Percentiles rank a stretch among this genome's conserved stretches.
phyloP scores from a whole-genome alignment of 2,797 vertebrate species.

The Podarcis siculus region DNA sequence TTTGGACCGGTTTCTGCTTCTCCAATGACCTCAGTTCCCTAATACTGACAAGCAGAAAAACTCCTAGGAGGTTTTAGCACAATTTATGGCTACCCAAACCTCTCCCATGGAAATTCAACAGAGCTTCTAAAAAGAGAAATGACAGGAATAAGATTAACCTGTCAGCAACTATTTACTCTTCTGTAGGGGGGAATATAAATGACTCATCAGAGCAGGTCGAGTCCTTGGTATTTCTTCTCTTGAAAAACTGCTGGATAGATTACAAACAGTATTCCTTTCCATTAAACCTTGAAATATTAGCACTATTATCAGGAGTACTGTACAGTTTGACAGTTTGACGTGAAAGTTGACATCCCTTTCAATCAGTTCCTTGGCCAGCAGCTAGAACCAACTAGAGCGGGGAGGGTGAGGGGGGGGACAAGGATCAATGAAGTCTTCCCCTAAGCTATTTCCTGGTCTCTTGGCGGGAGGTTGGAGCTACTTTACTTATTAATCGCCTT shows the following conservation, averaged over 20 bases:
- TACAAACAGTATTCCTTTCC: background rate
- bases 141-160: background rate
- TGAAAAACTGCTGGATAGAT: background rate
- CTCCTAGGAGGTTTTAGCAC: background rate
- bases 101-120: background rate
- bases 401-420: too few species aligned
- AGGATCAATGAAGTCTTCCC: background rate
- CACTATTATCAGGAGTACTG: background rate
- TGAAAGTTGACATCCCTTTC: background rate
- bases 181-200: background rate
- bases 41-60: constrained; percentile 16
- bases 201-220: background rate
- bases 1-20: constrained; percentile 14
- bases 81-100: background rate
- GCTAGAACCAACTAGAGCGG: background rate
- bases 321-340: background rate
- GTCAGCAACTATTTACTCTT: constrained; percentile 8
- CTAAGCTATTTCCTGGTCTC: background rate
- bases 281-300: background rate
- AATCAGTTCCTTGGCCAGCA: background rate
- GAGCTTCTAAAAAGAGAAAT: constrained; percentile 14
- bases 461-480: background rate
- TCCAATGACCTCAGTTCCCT: background rate
- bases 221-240: background rate
- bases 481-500: background rate